Base-by-base conservation (phyloP, 2,797 vertebrate genomes). In the Telmatherina bonti region DNA sequence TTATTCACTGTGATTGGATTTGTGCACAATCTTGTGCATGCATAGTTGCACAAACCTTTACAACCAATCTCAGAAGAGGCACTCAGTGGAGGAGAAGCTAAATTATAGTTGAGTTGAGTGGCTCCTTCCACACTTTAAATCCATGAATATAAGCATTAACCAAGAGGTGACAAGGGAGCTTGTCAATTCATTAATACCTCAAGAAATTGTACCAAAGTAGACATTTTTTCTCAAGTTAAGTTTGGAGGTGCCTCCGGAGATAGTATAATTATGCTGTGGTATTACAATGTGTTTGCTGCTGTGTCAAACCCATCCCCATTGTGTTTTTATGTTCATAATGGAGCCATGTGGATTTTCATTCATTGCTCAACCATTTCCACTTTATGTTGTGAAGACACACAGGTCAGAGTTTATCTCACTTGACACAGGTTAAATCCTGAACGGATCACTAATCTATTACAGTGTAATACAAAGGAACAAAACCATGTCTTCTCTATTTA, bases 341-440 rank as follows among this genome's bases (percentile, higher is more conserved):
- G 20, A 60, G 51, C 16, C 57, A 31, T 35, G 66, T 47, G 58
- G 41, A 52, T 71, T 53, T 45, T 74, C 13, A 35, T 54, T 70
- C 9, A 27, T 26, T 49, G 27, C 24, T 41, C 1, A 43, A 13
- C 24, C 27, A 24, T 24, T 33, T n/a, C 57, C 26, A 2, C 49
- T 56, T 62, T 41, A 47, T 33, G 7, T 15, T 54, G n/a, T 41
- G 27, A 27, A 33, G 1, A 16, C 29, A 41, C 24, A 24, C 15
- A 31, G 27, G n/a, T 15, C 15, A 7, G 10, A 13, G 9, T 54
- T 1, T 24, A 13, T 33, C 27, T 36, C 49, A 26, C 27, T 49
- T 69, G 47, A 52, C 18, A 53, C 1, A 10, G 24, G 33, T 33
- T 45, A 33, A 15, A 49, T 38, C 22, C 24, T 60, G 35, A 9